Evolutionary conservation across 30 jellyfish, hydroid and myxozoan genomes (phyloP), one percentile per base, ranked within the genome.

Genomic region (Aurelia aurita complex sp. Pacific): DNA sequence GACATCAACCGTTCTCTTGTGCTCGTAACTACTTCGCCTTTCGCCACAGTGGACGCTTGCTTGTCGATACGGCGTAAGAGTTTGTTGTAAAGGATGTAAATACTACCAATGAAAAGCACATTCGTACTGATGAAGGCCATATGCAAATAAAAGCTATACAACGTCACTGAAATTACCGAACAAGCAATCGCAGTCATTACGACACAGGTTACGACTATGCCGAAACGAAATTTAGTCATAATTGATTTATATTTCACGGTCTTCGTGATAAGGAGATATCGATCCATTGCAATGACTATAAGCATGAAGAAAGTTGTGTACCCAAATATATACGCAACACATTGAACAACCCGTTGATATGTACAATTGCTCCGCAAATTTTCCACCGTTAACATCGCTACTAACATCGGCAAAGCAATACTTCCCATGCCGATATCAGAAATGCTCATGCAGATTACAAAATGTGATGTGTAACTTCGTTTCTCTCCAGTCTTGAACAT

Each of bases 381-480:
- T 8, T 74, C 79, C 15, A 84, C 67, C 6, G 68, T 43, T 18
- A 84, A 54, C 93, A 84, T 84, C 72, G 69, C 53, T 33, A 64
- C 64, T 5, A 84, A 10, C 66, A 84, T 52, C 1, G 93, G 93
- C 82, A 84, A 14, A 16, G 57, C 93, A 4, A 84, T 29, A 42
- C 42, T 34, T 16, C 88, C 93, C 81, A 84, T 84, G 5, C 87
- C 93, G 54, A 75, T 72, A 67, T 84, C 93, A n/a, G 93, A 84
- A 34, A 73, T 34, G 87, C 93, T 73, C 76, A 84, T 68, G 53
- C 84, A 62, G 35, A 84, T 84, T 36, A 84, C 84, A 36, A 54
- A 84, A 35, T 77, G 74, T 16, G 93, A 23, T 14, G 93, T 84
- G 78, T 71, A 54, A 70, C 87, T 71, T 23, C 38, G 64, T 33